Evolutionary conservation across 1,140 invertebrate genomes (phyloP), one percentile per base, ranked within the genome.

Genomic region (Caenorhabditis tropicalis): DNA sequence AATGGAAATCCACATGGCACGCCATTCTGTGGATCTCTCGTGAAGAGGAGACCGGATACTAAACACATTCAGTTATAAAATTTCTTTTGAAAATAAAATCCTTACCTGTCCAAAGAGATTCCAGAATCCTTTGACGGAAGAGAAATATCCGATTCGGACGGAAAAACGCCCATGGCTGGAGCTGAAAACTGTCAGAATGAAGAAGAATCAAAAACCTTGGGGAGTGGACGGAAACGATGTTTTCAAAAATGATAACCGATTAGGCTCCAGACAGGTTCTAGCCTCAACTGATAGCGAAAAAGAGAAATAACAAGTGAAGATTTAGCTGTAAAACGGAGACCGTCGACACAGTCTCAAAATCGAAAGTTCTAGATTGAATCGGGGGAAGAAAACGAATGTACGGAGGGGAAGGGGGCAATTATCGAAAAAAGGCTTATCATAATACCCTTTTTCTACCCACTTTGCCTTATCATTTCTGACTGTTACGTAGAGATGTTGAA

Each of bases 1-100:
- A 9, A 82, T 82, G 1, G 82, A 82, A 39, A 82, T 82, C 56
- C 60, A 82, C 36, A 82, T 51, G 3, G 60, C 24, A 31, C 56
- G 56, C 82, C 82, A 82, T 82, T 74, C 65, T 43, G 65, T 74
- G 1, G 27, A 33, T 43, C 65, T n/a, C 5, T 74, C 65, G 65
- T 74, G 65, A 0, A 74, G 65, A 9, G 65, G 65, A 4, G 65
- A 74, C 0, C 36, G 33, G 19, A 43, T 74, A 12, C 65, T 74
- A 36, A 31, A 74, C 43, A 36, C n/a, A 36, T 65, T 33, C 21
- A 10, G 24, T 58, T 58, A 43, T 70, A n/a, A 19, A 0, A 74
- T 10, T 74, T 24, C 10, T 6, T 24, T 56, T n/a, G 19, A 12
- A 10, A 0, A 39, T 3, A 1, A 65, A 36, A 65, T 33, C 15